These are phyloP conservation scores for Plusia festucae DNA, from an alignment of 2,888 invertebrate genomes.

Conservation along the genomic window DNA sequence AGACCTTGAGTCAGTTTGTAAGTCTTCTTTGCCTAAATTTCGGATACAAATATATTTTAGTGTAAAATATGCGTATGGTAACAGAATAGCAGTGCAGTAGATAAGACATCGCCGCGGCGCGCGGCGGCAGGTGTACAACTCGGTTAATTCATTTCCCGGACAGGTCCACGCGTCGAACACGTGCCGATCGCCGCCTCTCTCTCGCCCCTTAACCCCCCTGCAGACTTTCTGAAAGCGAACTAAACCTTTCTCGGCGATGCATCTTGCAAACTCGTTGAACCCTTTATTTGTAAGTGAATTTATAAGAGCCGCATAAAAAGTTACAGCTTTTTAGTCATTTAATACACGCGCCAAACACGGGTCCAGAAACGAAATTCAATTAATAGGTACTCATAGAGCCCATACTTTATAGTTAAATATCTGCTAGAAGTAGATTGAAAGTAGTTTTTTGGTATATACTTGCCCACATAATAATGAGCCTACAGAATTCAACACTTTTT, in stretches of 20 bases:
- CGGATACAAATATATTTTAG: background rate
- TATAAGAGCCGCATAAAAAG: conserved; percentile 50
- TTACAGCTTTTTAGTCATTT: conserved; percentile 22
- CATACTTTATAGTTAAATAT: no score
- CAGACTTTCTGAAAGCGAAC: conserved; percentile 57
- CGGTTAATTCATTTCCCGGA: conserved; percentile 27
- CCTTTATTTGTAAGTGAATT: conserved; percentile 60
- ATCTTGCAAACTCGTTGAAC: conserved; percentile 57
- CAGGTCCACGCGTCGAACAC: conserved; percentile 55
- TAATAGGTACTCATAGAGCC: no score
- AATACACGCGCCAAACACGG: conserved; percentile 50
- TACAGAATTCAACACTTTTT: no score
- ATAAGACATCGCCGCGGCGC: conserved; percentile 13
- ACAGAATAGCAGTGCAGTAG: background rate
- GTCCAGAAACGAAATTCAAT: background rate
- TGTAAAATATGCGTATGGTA: background rate
- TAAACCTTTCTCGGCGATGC: conserved; percentile 52
- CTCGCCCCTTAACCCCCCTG: conserved; percentile 54
- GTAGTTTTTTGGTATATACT: no score
- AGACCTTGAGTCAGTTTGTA: conserved; percentile 4
- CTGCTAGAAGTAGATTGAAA: no score
- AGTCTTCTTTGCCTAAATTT: no score
- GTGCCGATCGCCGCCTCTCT: conserved; percentile 51
- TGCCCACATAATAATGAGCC: no score
- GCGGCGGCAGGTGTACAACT: conserved; percentile 28